Evolutionary conservation across 2,113 vertebrate species (phyloP).

Genomic region (Prionailurus viverrinus): DNA sequence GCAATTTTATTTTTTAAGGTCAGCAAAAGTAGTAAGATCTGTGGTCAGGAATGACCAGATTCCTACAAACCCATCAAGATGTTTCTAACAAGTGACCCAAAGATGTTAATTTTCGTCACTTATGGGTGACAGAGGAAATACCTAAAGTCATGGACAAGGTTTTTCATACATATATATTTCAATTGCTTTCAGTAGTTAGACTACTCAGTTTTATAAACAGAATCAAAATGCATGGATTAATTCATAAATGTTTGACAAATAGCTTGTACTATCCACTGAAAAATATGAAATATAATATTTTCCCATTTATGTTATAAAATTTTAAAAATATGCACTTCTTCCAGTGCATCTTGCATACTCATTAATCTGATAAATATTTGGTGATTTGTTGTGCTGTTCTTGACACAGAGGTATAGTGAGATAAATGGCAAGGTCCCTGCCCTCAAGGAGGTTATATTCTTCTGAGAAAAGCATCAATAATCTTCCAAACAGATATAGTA

Average conservation of each 20-base stretch:
- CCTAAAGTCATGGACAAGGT: neutral
- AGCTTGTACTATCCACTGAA: neutral
- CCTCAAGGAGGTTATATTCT: neutral
- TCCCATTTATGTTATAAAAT: neutral
- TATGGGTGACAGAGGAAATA: neutral
- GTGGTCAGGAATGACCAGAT: neutral
- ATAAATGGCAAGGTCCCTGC: neutral
- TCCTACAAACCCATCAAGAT: neutral
- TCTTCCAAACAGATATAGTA: neutral
- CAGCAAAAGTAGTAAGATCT: neutral
- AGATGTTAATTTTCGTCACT: neutral
- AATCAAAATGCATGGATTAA: neutral
- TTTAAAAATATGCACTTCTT: neutral
- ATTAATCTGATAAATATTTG: neutral
- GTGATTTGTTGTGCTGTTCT: neutral
- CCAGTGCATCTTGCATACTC: neutral
- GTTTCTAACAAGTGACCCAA: neutral
- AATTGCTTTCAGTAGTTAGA: neutral
- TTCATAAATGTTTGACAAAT: neutral
- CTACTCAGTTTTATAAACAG: neutral
- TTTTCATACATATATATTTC: neutral
- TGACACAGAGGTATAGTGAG: neutral
- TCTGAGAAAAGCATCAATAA: neutral
- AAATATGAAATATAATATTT: neutral
- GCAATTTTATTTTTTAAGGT: neutral